These are phyloP conservation scores for Chunga burmeisteri DNA, from an alignment of 2,113 vertebrate genomes.

Conservation along the genomic window DNA sequence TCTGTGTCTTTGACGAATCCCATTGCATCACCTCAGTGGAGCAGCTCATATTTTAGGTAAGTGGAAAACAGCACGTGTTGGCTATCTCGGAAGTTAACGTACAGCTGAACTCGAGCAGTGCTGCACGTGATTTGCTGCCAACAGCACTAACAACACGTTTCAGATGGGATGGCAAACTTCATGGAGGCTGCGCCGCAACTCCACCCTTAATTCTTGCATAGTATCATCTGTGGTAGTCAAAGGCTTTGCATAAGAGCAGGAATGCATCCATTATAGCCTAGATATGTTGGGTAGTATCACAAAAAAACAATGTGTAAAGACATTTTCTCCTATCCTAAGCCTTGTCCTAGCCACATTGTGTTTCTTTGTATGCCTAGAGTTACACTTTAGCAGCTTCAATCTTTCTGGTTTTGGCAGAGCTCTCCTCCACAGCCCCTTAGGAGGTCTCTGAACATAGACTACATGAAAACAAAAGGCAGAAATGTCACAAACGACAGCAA, in stretches of 20 bases:
- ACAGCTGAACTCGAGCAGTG: not conserved
- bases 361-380: not conserved
- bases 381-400: not conserved
- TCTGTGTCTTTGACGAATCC: not conserved
- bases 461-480: not conserved
- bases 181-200: not conserved
- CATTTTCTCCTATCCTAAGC: not conserved
- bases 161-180: not conserved
- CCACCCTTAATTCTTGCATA: not conserved
- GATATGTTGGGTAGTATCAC: not conserved
- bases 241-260: not conserved
- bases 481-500: not conserved
- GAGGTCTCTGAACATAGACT: not conserved
- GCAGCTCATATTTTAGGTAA: not conserved
- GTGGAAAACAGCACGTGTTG: rapidly evolving
- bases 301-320: not conserved
- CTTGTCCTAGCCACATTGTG: not conserved
- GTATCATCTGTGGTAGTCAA: not conserved
- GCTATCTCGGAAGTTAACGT: not conserved
- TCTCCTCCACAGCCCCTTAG: not conserved
- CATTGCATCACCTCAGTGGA: not conserved
- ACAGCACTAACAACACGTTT: not conserved
- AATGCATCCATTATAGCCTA: not conserved
- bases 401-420: not conserved
- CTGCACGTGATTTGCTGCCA: not conserved